Evolutionary conservation across 2,888 invertebrate genomes (phyloP).

Genomic region (Pseudococcus viburni): DNA sequence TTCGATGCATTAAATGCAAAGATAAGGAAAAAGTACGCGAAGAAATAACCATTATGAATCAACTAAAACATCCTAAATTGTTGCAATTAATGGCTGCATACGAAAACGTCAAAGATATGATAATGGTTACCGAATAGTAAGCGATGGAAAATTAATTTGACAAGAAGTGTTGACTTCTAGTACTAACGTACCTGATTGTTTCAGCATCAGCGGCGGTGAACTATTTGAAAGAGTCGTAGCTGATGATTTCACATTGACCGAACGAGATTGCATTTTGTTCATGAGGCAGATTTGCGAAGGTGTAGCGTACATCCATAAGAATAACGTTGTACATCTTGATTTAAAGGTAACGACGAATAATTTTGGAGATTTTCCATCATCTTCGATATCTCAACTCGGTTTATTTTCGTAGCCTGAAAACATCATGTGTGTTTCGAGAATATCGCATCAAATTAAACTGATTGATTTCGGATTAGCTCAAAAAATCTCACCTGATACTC

Average conservation of each 20-base stretch:
- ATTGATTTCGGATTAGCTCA: slow-evolving; percentile 95
- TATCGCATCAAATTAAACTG: slow-evolving; percentile 89
- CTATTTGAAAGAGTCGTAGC: slow-evolving; percentile 93
- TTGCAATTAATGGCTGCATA: slow-evolving; percentile 87
- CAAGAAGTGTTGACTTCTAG: too few species aligned
- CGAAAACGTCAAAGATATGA: slow-evolving; percentile 82
- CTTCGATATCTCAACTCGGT: not conserved
- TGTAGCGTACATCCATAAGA: slow-evolving; percentile 88
- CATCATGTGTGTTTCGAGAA: slow-evolving; percentile 89
- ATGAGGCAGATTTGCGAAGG: slow-evolving; percentile 93
- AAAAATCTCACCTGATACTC: slow-evolving; percentile 78
- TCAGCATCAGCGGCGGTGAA: slow-evolving; percentile 92
- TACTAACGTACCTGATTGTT: slow-evolving; percentile 68
- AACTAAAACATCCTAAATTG: slow-evolving; percentile 86
- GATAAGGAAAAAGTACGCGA: slow-evolving; percentile 84
- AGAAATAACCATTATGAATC: slow-evolving; percentile 90
- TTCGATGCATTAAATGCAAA: slow-evolving; percentile 81
- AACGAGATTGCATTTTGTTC: slow-evolving; percentile 87
- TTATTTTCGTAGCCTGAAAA: slow-evolving; percentile 83
- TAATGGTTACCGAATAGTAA: slow-evolving; percentile 94
- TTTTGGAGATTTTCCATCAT: not conserved
- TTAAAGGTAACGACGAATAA: slow-evolving; percentile 77
- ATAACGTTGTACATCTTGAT: slow-evolving; percentile 89
- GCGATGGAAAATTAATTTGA: slow-evolving; percentile 71
- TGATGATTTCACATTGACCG: slow-evolving; percentile 92